A percentile compares a stretch with the other conserved stretches of the same genome.
These are phyloP conservation scores for Nerophis ophidion DNA, from an alignment of 2,113 vertebrate species.

Conservation along the genomic window DNA sequence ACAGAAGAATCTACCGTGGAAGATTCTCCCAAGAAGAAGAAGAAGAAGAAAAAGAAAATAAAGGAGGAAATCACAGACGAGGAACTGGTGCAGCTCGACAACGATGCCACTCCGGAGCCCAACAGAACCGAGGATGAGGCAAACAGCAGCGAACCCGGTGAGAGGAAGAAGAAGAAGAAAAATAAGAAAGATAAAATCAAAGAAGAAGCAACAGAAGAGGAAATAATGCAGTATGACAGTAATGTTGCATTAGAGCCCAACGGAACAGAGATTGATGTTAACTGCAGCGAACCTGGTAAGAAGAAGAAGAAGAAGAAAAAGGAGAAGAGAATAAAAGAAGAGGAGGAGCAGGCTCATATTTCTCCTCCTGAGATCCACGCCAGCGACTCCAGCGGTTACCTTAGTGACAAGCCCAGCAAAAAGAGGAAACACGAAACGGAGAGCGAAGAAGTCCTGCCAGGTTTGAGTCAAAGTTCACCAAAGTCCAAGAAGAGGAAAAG, in stretches of 20 bases:
- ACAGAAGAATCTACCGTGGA: conserved; percentile 10
- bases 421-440: conserved; percentile 74
- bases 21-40: conserved; percentile 59
- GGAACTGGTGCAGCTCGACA: not conserved
- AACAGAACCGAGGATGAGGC: not conserved
- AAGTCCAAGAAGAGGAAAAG: conserved; percentile 76
- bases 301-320: conserved; percentile 64
- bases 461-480: conserved; percentile 23
- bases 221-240: conserved; percentile 5
- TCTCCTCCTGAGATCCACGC: conserved; percentile 52
- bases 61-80: conserved; percentile 38
- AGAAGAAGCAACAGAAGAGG: conserved; percentile 33
- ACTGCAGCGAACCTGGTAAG: conserved; percentile 23
- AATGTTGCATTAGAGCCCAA: conserved; percentile 10
- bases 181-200: conserved; percentile 58
- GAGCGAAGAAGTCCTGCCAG: conserved; percentile 31
- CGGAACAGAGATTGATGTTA: conserved; percentile 28
- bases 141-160: not conserved
- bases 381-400: conserved; percentile 81
- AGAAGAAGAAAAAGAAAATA: conserved; percentile 60
- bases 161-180: conserved; percentile 63
- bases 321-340: conserved; percentile 59
- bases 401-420: conserved; percentile 75
- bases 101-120: not conserved
- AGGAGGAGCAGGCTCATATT: conserved; percentile 24